phyloP scores from a whole-genome alignment of 2,113 vertebrate species.

The Etheostoma spectabile region DNA sequence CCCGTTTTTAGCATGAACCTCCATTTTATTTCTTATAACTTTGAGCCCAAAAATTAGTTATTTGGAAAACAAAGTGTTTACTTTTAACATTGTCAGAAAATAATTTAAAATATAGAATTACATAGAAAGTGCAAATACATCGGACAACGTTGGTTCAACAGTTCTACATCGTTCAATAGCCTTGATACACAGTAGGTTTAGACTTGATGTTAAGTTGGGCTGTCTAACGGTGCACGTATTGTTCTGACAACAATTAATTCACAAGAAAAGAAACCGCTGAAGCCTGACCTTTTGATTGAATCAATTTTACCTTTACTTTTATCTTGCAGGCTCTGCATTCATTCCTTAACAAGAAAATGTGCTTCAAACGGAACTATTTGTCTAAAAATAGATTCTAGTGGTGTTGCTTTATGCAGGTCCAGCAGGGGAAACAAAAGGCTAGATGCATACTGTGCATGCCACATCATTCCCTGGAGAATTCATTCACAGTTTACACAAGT shows the following conservation, averaged over 20 bases:
- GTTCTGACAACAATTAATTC: background rate
- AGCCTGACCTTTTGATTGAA: background rate
- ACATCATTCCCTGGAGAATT: background rate
- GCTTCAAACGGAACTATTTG: background rate
- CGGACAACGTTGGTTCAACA: background rate
- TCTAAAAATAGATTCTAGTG: background rate
- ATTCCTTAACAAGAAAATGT: background rate
- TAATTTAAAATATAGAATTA: too few species aligned
- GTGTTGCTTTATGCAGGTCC: background rate
- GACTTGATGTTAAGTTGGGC: background rate
- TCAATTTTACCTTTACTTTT: slow-evolving; percentile 2
- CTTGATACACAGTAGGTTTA: background rate
- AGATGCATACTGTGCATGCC: background rate
- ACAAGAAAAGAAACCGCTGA: background rate
- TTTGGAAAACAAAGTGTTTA: too few species aligned
- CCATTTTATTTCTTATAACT: too few species aligned
- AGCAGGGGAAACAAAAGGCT: background rate
- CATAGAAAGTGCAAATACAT: too few species aligned
- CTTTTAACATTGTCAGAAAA: too few species aligned
- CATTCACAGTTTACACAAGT: background rate
- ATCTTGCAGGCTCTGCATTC: background rate
- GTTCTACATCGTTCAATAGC: background rate
- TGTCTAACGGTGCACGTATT: background rate
- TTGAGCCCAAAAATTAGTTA: too few species aligned
- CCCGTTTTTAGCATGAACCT: too few species aligned